A percentile compares a stretch with the other conserved stretches of the same genome.
These are phyloP conservation scores for Lamellibrachia satsuma DNA, from an alignment of 2,888 invertebrate species.

Conservation along the genomic window DNA sequence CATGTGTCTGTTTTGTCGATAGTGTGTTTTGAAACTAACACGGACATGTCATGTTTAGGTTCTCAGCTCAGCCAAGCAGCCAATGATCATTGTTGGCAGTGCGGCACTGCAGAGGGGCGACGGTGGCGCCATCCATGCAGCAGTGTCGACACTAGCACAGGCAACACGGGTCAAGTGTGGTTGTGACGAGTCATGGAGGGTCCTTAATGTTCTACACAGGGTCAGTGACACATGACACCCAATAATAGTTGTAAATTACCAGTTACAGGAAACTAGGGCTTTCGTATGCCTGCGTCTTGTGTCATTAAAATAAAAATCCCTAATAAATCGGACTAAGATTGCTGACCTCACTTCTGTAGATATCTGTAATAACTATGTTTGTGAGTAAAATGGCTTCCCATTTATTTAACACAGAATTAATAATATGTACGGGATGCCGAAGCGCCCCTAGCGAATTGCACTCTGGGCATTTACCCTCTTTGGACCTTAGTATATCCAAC, in stretches of 20 bases:
- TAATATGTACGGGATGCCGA: too few relatives aligned
- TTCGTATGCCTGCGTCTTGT: too few relatives aligned
- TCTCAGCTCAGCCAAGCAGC: slow-evolving; percentile 82
- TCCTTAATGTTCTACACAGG: slow-evolving; percentile 92
- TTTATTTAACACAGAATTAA: too few relatives aligned
- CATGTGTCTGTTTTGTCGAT: background rate
- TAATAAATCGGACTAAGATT: too few relatives aligned
- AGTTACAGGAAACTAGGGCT: background rate
- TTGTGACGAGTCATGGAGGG: slow-evolving; percentile 72
- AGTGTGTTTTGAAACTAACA: background rate
- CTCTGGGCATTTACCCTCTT: too few relatives aligned
- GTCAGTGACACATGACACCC: slow-evolving; percentile 66
- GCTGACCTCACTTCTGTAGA: too few relatives aligned
- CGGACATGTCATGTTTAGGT: slow-evolving; percentile 53
- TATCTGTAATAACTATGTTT: too few relatives aligned
- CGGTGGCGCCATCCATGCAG: slow-evolving; percentile 59
- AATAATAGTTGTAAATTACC: background rate
- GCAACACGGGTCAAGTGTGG: slow-evolving; percentile 50
- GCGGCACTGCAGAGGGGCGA: slow-evolving; percentile 77
- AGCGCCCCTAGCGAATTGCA: too few relatives aligned
- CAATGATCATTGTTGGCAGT: slow-evolving; percentile 90
- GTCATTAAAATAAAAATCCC: too few relatives aligned
- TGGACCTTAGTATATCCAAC: too few relatives aligned
- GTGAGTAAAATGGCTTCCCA: too few relatives aligned
- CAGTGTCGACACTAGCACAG: slow-evolving; percentile 78